These are phyloP conservation scores for Apteryx owenii DNA, from an alignment of 2,113 vertebrate genomes.

Conservation along the genomic window DNA sequence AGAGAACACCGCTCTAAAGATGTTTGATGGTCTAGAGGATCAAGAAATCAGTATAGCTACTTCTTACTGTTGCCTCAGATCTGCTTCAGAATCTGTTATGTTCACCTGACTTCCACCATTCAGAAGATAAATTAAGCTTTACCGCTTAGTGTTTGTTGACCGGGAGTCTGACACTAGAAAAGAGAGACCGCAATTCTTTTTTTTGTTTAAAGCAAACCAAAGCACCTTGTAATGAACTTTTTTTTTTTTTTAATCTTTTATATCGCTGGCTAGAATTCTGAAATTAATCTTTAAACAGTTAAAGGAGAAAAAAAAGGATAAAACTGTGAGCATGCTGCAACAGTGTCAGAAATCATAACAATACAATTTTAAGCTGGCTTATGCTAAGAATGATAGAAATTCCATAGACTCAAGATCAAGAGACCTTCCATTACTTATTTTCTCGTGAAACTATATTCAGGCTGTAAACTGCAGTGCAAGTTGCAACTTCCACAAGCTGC, in stretches of 20 bases:
- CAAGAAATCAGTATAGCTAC: background rate
- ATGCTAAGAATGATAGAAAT: background rate
- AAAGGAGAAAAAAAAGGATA: background rate
- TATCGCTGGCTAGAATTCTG: background rate
- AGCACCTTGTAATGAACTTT: background rate
- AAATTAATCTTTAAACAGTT: background rate
- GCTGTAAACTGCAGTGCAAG: background rate
- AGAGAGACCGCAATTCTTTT: background rate
- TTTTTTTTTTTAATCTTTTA: background rate
- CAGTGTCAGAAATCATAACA: background rate
- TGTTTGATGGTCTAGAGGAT: background rate
- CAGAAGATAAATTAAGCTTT: background rate
- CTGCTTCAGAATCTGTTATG: rapidly evolving
- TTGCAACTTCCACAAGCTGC: background rate
- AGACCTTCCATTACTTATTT: background rate
- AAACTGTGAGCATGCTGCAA: background rate
- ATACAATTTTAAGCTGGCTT: background rate
- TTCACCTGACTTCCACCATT: background rate
- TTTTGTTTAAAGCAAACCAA: background rate
- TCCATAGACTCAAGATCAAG: background rate
- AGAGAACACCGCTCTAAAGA: background rate
- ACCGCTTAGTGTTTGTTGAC: background rate
- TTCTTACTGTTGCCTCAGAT: background rate
- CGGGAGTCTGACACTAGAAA: background rate
- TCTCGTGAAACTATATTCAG: background rate